These are phyloP conservation scores for Drosophila mimica DNA, from an alignment of 2,888 invertebrate species.

Conservation along the genomic window DNA sequence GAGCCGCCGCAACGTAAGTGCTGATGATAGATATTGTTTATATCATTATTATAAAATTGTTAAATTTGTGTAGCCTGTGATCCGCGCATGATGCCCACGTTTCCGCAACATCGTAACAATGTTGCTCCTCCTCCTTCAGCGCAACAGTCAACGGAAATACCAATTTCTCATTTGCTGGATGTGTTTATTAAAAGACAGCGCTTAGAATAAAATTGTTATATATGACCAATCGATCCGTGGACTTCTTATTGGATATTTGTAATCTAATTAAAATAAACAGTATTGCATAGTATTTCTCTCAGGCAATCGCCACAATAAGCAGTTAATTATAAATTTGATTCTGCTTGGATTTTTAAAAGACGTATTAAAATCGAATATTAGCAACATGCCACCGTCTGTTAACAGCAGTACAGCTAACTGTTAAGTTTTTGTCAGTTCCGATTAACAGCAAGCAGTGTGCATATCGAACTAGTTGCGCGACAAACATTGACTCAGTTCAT, in stretches of 20 bases:
- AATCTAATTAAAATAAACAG: background rate
- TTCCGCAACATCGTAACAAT: conserved; percentile 93
- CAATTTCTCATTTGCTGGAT: conserved; percentile 93
- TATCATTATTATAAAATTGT: background rate
- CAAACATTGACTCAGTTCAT: conserved; percentile 8
- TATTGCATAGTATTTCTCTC: no score
- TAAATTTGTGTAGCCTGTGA: conserved; percentile 91
- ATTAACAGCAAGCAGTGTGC: background rate
- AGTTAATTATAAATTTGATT: background rate
- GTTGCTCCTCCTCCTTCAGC: conserved; percentile 45
- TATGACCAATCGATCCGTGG: background rate
- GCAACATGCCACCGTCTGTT: conserved; percentile 1
- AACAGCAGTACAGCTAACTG: background rate
- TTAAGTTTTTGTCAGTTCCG: conserved; percentile 1
- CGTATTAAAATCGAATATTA: background rate
- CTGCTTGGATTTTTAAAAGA: conserved; percentile 21
- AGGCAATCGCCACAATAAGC: background rate
- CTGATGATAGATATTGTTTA: background rate
- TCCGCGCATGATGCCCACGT: conserved; percentile 98
- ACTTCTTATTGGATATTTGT: background rate
- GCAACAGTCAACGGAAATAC: conserved; percentile 60
- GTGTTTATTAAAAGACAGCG: conserved; percentile 92
- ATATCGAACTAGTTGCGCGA: conserved; percentile 22
- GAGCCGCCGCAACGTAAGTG: conserved; percentile 96
- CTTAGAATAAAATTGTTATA: conserved; percentile 87